A percentile compares a stretch with the other conserved stretches of the same genome.
Conservation (phyloP, 2,888 invertebrate genomes). For the Coecobrya sp. region DNA sequence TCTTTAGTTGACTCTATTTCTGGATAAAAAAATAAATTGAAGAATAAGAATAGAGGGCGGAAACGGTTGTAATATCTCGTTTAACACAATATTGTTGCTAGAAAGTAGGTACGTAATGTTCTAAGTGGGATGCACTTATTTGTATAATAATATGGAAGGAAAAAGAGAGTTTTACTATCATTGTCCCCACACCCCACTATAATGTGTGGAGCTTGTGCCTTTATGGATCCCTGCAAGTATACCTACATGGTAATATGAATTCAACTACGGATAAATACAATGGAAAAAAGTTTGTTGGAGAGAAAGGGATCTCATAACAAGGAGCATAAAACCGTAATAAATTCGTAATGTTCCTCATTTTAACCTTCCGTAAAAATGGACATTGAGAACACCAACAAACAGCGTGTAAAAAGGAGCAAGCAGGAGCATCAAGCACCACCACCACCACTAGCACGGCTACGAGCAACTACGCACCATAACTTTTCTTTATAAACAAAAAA, state of each 20-base stretch:
- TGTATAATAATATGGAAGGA: conserved; percentile 14
- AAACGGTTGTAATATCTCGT: conserved; percentile 71
- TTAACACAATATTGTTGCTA: conserved; percentile 69
- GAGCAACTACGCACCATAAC: conserved; percentile 22
- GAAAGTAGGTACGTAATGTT: conserved; percentile 42
- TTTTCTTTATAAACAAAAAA: conserved; percentile 25
- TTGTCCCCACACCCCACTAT: not conserved
- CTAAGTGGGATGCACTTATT: conserved; percentile 49
- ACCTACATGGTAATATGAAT: not conserved
- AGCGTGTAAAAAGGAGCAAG: conserved; percentile 33
- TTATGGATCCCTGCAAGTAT: not conserved
- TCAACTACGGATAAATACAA: not conserved
- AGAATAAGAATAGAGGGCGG: conserved; percentile 49
- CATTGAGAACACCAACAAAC: conserved; percentile 68
- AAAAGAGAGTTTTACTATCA: conserved; percentile 65
- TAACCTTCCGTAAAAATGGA: conserved; percentile 82
- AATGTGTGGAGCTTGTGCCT: not conserved
- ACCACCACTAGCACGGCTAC: conserved; percentile 11
- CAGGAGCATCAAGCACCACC: not conserved
- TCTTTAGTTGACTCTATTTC: conserved; percentile 25
- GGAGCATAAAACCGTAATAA: conserved; percentile 83
- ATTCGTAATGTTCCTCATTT: conserved; percentile 83
- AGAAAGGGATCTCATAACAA: conserved; percentile 78
- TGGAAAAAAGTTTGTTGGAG: conserved; percentile 65
- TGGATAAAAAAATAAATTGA: conserved; percentile 55